Evolutionary conservation across 1,140 invertebrate species (phyloP), one percentile per base, ranked within the genome.

Genomic region (Bradysia coprophila): DNA sequence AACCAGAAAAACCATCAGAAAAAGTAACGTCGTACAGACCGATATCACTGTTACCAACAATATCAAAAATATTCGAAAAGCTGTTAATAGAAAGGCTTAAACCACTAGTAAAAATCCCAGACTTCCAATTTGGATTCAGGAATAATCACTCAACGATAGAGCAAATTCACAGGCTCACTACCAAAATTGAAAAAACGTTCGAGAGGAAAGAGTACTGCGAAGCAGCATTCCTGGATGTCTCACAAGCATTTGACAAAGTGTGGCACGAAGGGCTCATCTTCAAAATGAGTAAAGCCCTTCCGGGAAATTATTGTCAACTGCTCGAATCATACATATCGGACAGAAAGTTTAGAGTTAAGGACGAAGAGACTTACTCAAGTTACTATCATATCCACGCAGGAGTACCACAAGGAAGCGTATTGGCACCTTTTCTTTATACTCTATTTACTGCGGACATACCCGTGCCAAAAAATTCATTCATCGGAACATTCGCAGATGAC

Each of bases 171-270:
- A 4, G 41, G 11, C 20, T 42, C 11, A 33, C 28, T 19, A 28
- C 24, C 4, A 28, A 38, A 23, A 51, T 51, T n/a, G 42, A 15
- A 6, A 40, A 23, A 2, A 44, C 45, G 18, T 50, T 49, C 24
- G 47, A 48, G 19, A 37, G 20, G n/a, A 47, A 48, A 3, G 42
- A 47, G 45, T 19, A 9, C 10, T 56, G 52, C 21, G 40, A 32
- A 11, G 39, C 50, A 21, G 18, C 49, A 4, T 43, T 52, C 16
- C 40, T 59, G 2, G 54, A 59, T 32, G 45, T 56, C n/a, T 47
- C 54, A 40, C 56, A 56, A 38, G 56, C 56, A 3, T 59, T 59
- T 41, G 55, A 60, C 42, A 48, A 33, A 41, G 53, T 53, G 6
- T 54, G 52, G 53, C 49, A 45, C 16, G 24, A 49, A 15, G 52